Base-by-base conservation (phyloP, 2,113 vertebrate genomes). In the Nerophis lumbriciformis region DNA sequence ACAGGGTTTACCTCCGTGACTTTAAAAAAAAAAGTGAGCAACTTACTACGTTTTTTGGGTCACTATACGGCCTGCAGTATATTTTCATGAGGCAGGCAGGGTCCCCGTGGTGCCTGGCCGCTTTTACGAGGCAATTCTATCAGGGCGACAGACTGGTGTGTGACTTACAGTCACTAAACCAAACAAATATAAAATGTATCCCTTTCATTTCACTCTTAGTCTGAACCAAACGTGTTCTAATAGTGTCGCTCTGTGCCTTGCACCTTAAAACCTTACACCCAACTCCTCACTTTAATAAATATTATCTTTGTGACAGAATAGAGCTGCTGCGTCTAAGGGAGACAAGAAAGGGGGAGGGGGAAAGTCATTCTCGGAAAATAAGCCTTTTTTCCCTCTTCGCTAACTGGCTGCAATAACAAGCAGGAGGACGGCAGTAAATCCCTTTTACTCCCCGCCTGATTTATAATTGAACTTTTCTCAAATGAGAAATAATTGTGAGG, bases 361-460 rank as follows among this genome's bases (percentile, higher is more conserved):
- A 3, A 68, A 73, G 61, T 66, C 68, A 66, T 71, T 73, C 61
- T 71, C 67, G 83, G 85, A 87, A 85, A 86, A 83, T 77, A 79
- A 73, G 81, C 48, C 28, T 65, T 68, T 68, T 66, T 72, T 74
- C 80, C 64, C 77, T 8, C 44, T 37, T 66, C 39, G 44, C 73
- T 82, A 73, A 76, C 69, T 77, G 75, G 58, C 78, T 73, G 69
- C 67, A 83, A 77, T 78, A 79, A 84, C 81, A 80, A 66, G 66
- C 35, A 68, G 8, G 59, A 67, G 61, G 63, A 61, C 51, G 42
- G 68, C 57, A 58, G 53, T 83, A 86, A 83, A 86, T 83, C 75
- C 76, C 59, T 69, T 86, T 79, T 69, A 86, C 70, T 76, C 66
- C 52, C 61, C 52, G 64, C 52, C 63, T 66, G 48, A 73, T 73